A percentile compares a stretch with the other conserved stretches of the same genome.
phyloP scores from a whole-genome alignment of 30 jellyfish, hydroid and myxozoan genomes.

The Aurelia aurita complex sp. Pacific region DNA sequence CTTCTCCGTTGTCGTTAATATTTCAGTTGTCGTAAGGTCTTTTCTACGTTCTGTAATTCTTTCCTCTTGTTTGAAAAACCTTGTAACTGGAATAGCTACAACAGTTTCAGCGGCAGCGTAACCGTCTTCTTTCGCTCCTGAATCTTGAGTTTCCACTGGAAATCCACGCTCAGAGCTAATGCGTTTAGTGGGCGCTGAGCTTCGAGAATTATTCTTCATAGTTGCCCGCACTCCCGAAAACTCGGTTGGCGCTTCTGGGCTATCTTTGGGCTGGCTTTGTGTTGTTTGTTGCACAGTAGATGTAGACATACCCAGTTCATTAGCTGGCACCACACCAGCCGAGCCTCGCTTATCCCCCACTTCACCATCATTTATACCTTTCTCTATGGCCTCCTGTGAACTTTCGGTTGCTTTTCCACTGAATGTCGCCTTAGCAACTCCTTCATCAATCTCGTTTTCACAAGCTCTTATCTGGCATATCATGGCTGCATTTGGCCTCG shows the following conservation, averaged over 20 bases:
- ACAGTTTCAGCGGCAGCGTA: slow-evolving; percentile 33
- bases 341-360: too few species aligned
- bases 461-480: slow-evolving; percentile 42
- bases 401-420: slow-evolving; percentile 5
- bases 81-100: slow-evolving; percentile 5
- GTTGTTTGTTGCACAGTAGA: too few species aligned
- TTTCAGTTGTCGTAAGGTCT: slow-evolving; percentile 1
- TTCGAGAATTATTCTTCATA: too few species aligned
- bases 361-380: too few species aligned
- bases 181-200: too few species aligned
- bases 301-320: not conserved
- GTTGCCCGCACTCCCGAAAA: not conserved
- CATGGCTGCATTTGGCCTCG: slow-evolving; percentile 44
- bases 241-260: not conserved
- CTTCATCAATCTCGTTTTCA: slow-evolving; percentile 30
- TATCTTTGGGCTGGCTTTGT: not conserved
- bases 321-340: too few species aligned
- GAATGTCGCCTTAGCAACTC: not conserved
- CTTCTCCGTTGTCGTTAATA: slow-evolving; percentile 11
- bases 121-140: not conserved
- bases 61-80: not conserved
- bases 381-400: not conserved
- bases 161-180: too few species aligned
- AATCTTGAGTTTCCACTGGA: too few species aligned
- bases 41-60: not conserved